These are phyloP conservation scores for Lissocephala sabroskyi DNA, from an alignment of 2,888 invertebrate genomes.

Conservation along the genomic window DNA sequence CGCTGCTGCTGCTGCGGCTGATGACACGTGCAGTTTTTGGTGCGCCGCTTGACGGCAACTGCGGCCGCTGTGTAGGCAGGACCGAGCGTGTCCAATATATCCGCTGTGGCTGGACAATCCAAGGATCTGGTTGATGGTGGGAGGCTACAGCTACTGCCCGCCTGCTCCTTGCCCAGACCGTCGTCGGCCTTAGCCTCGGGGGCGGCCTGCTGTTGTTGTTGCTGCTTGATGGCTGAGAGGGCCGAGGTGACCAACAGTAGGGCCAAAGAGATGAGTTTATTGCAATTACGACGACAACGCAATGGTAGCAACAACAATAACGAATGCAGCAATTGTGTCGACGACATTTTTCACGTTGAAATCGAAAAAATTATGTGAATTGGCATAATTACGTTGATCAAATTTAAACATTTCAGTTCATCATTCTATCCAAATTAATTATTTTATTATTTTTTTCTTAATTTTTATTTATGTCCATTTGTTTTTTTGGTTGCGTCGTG, in stretches of 20 bases:
- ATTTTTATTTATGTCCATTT: conserved; percentile 16
- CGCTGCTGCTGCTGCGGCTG: conserved; percentile 29
- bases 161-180: no score
- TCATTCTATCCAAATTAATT: conserved; percentile 44
- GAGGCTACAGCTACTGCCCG: conserved; percentile 12
- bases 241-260: conserved; percentile 56
- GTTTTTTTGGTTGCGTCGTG: conserved; percentile 18
- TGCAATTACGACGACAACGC: conserved; percentile 70
- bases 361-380: conserved; percentile 71
- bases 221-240: conserved; percentile 43
- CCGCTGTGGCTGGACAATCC: conserved; percentile 13
- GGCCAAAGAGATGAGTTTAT: conserved; percentile 52
- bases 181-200: conserved; percentile 5
- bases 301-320: conserved; percentile 70
- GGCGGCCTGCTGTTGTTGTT: conserved; percentile 23
- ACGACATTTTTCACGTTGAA: conserved; percentile 72
- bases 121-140: conserved; percentile 8
- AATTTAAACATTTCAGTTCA: conserved; percentile 69
- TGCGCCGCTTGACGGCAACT: conserved; percentile 29
- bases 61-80: conserved; percentile 42
- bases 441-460: conserved; percentile 22
- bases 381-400: conserved; percentile 70
- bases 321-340: conserved; percentile 66
- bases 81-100: conserved; percentile 27
- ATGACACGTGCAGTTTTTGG: conserved; percentile 4